Conservation (phyloP, 2,888 invertebrate genomes). For the Luperina nickerlii region DNA sequence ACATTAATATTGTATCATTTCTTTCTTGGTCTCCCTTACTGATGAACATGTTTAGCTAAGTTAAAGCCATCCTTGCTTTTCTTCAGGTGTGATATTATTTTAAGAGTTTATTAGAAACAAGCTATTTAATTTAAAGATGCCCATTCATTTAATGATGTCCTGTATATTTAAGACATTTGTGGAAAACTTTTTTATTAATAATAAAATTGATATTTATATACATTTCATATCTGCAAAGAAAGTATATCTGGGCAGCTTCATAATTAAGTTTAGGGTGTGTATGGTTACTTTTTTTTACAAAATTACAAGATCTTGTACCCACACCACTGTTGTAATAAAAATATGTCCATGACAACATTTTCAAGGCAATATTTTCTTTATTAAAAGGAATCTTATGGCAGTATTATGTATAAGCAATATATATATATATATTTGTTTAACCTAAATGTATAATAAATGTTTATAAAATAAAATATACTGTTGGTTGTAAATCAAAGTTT, state of each 20-base stretch:
- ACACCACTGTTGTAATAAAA: slow-evolving; percentile 52
- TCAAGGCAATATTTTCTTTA: slow-evolving; percentile 66
- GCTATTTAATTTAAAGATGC: slow-evolving; percentile 59
- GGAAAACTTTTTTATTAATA: slow-evolving; percentile 30
- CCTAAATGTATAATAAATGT: slow-evolving; percentile 85
- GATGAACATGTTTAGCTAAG: slow-evolving; percentile 57
- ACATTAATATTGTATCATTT: slow-evolving; percentile 32
- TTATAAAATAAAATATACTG: slow-evolving; percentile 89
- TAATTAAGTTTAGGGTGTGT: slow-evolving; percentile 29
- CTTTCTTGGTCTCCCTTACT: slow-evolving; percentile 44
- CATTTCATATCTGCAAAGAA: slow-evolving; percentile 9
- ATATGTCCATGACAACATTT: slow-evolving; percentile 72
- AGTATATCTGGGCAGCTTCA: slow-evolving; percentile 37
- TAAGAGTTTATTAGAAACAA: slow-evolving; percentile 62
- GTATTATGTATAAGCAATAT: slow-evolving; percentile 87
- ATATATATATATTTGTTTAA: slow-evolving; percentile 84
- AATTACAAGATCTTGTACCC: slow-evolving; percentile 20
- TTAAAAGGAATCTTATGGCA: slow-evolving; percentile 78
- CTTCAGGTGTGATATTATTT: slow-evolving; percentile 70
- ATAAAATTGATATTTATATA: slow-evolving; percentile 18
- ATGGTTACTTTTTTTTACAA: slow-evolving; percentile 32
- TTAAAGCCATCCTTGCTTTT: slow-evolving; percentile 68
- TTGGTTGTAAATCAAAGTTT: slow-evolving; percentile 81
- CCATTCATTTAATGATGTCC: slow-evolving; percentile 35
- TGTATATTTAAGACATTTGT: slow-evolving; percentile 27